These are phyloP conservation scores for Diploptera punctata DNA, from an alignment of 2,888 invertebrate species.

Conservation along the genomic window DNA sequence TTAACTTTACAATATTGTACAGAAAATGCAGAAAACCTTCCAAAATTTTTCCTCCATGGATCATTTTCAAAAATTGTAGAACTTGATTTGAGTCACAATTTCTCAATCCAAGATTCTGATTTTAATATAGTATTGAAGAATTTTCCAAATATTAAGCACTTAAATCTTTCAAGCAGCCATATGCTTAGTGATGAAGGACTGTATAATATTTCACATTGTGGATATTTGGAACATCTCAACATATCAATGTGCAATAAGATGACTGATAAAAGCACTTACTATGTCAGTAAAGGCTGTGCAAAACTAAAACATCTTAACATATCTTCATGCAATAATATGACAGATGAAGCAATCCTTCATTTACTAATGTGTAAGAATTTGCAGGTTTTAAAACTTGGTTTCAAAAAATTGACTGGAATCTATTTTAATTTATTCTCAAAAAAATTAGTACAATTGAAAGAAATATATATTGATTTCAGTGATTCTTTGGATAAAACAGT, in stretches of 20 bases:
- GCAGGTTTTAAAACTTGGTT: background rate
- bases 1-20: background rate
- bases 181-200: background rate
- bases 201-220: background rate
- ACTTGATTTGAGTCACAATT: slow-evolving; percentile 5
- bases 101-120: background rate
- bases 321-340: background rate
- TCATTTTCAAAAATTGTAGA: background rate
- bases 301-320: slow-evolving; percentile 12
- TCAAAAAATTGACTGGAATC: background rate
- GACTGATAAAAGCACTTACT: background rate
- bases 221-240: background rate
- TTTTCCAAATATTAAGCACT: background rate
- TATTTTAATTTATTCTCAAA: background rate
- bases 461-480: background rate
- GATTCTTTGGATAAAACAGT: background rate
- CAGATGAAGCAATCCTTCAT: background rate
- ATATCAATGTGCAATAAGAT: slow-evolving; percentile 2
- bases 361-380: background rate
- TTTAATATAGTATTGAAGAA: background rate
- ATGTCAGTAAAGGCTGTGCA: background rate
- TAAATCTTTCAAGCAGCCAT: background rate
- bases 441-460: background rate
- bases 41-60: background rate
- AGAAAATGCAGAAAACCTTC: background rate